A percentile compares a stretch with the other conserved stretches of the same genome.
Evolutionary conservation across 2,113 vertebrate species (phyloP).

Genomic region (Phrynocephalus versicolor): DNA sequence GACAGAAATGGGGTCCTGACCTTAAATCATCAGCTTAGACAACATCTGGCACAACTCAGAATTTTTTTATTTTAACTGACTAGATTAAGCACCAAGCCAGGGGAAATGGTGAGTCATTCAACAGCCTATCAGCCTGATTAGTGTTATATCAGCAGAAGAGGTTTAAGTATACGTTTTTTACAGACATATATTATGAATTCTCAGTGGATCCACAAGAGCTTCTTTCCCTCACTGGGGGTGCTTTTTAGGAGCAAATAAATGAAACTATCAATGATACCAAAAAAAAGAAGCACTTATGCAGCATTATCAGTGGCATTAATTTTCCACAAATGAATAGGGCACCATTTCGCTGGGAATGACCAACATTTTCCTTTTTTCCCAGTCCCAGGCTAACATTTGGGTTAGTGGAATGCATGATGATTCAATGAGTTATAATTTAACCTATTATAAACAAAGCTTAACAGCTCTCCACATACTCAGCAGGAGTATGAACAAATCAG

Average conservation of each 20-base stretch:
- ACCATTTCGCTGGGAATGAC: conserved; percentile 34
- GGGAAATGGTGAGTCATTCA: conserved; percentile 51
- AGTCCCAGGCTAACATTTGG: no score
- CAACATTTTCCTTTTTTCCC: no score
- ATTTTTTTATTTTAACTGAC: conserved; percentile 58
- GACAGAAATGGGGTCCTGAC: conserved; percentile 43
- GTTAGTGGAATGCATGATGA: no score
- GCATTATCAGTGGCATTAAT: conserved; percentile 22
- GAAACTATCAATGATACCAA: conserved; percentile 23
- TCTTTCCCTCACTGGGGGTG: background rate
- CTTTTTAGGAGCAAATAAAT: conserved; percentile 23
- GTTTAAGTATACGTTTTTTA: conserved; percentile 1
- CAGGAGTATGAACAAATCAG: no score
- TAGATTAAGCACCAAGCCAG: conserved; percentile 43
- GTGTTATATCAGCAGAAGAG: conserved; percentile 29
- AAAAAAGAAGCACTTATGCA: conserved; percentile 23
- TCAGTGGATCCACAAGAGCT: background rate
- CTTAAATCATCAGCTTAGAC: conserved; percentile 57
- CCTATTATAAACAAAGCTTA: no score
- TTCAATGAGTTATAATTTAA: no score
- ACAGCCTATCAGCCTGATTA: conserved; percentile 38
- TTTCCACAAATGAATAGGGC: background rate
- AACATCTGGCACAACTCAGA: conserved; percentile 59
- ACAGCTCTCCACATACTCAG: no score
- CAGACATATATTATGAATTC: conserved; percentile 1